phyloP scores from a whole-genome alignment of 2,113 vertebrate genomes.

The Chrysemys picta region DNA sequence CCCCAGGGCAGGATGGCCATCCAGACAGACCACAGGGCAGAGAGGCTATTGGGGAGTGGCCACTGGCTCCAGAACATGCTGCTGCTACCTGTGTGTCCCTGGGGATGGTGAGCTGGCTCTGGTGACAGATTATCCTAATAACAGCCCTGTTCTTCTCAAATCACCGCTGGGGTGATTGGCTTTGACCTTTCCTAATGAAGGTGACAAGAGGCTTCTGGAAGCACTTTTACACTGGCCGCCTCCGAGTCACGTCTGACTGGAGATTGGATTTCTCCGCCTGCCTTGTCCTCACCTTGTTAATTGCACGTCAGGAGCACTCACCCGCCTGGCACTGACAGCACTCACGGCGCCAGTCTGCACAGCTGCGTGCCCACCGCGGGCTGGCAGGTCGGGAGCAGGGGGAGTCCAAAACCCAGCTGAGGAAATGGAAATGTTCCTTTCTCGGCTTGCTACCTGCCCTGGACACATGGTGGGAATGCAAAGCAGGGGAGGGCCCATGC shows the following conservation, averaged over 20 bases:
- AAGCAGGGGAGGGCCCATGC: neutral
- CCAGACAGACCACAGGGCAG: neutral
- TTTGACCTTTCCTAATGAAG: constrained; percentile 16
- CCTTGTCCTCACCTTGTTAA: neutral
- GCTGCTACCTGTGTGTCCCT: neutral
- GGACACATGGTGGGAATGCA: neutral
- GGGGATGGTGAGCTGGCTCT: neutral
- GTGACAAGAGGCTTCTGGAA: neutral
- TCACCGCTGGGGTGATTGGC: neutral
- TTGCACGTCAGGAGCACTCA: neutral
- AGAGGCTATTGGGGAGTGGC: neutral
- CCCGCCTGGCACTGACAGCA: neutral
- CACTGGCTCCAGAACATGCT: neutral
- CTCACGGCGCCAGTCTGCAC: neutral
- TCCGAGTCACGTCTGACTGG: neutral
- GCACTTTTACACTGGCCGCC: neutral
- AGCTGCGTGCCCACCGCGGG: neutral
- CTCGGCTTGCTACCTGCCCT: neutral
- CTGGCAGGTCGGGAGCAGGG: neutral
- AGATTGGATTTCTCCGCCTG: neutral
- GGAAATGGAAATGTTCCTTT: neutral
- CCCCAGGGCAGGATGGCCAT: neutral
- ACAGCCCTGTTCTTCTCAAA: neutral
- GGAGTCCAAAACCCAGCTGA: neutral
- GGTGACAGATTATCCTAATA: neutral